These are phyloP conservation scores for Ophiothrix spiculata DNA, from an alignment of 35 echinoderm and acorn worm species.

Conservation along the genomic window DNA sequence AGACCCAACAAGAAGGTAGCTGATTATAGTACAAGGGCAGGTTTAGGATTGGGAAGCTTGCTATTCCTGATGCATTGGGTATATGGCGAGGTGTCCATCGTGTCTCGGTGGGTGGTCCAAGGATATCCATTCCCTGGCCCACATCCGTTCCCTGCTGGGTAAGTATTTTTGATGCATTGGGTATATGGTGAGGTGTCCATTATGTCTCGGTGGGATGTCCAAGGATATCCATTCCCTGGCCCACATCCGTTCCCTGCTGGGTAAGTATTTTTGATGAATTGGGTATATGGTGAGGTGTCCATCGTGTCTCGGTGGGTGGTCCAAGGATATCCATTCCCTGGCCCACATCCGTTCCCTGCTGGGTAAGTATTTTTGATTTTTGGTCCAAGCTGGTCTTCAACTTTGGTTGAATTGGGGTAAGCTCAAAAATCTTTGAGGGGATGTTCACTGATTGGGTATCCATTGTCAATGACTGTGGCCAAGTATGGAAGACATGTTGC, in stretches of 20 bases:
- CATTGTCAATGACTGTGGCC: too few relatives aligned
- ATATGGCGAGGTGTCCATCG: conserved; percentile 73
- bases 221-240: conserved; percentile 60
- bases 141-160: conserved; percentile 85
- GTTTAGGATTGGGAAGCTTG: conserved; percentile 73
- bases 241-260: conserved; percentile 82
- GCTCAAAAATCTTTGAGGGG: too few relatives aligned
- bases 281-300: conserved; percentile 79
- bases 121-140: conserved; percentile 71
- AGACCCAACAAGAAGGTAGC: conserved; percentile 39
- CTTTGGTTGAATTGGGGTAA: too few relatives aligned
- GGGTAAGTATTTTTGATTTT: conserved; percentile 69
- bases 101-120: conserved; percentile 52
- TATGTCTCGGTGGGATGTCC: conserved; percentile 51
- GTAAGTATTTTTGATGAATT: conserved; percentile 69
- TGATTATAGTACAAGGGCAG: conserved; percentile 40
- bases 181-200: conserved; percentile 80
- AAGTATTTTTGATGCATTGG: conserved; percentile 68
- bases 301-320: conserved; percentile 59
- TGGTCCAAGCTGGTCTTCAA: too few relatives aligned
- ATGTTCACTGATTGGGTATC: too few relatives aligned
- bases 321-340: conserved; percentile 54
- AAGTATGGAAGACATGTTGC: too few relatives aligned
- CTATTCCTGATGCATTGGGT: conserved; percentile 78
- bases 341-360: conserved; percentile 78